phyloP scores from a whole-genome alignment of 2,113 vertebrate species.

The Spermophilus dauricus region DNA sequence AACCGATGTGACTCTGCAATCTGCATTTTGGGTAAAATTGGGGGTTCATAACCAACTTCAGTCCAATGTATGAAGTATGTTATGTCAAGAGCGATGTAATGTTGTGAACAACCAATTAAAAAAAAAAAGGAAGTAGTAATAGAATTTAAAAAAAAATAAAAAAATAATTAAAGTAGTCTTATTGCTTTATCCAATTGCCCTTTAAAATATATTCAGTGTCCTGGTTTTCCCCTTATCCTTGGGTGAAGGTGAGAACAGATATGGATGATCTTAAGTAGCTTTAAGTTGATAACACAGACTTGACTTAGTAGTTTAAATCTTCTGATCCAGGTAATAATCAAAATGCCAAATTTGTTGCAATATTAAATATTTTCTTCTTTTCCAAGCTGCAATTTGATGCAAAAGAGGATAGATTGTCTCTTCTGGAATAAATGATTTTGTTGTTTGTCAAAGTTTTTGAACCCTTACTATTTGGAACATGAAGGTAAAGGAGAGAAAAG shows the following conservation, averaged over 20 bases:
- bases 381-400: not conserved
- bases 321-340: not conserved
- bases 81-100: too few relatives aligned
- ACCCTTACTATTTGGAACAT: not conserved
- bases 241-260: not conserved
- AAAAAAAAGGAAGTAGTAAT: too few relatives aligned
- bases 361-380: not conserved
- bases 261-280: not conserved
- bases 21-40: too few relatives aligned
- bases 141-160: too few relatives aligned
- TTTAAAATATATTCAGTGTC: not conserved
- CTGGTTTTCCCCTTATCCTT: not conserved
- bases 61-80: too few relatives aligned
- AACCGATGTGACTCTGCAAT: too few relatives aligned
- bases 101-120: too few relatives aligned
- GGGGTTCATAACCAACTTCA: too few relatives aligned
- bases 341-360: not conserved
- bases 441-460: not conserved
- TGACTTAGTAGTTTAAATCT: slow-evolving; percentile 8
- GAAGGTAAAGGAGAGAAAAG: not conserved
- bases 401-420: not conserved
- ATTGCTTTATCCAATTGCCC: not conserved
- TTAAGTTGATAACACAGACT: not conserved
- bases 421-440: not conserved
- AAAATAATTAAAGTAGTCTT: not conserved